These are phyloP conservation scores for Rhinolophus sinicus DNA, from an alignment of 2,113 vertebrate species.

Conservation along the genomic window DNA sequence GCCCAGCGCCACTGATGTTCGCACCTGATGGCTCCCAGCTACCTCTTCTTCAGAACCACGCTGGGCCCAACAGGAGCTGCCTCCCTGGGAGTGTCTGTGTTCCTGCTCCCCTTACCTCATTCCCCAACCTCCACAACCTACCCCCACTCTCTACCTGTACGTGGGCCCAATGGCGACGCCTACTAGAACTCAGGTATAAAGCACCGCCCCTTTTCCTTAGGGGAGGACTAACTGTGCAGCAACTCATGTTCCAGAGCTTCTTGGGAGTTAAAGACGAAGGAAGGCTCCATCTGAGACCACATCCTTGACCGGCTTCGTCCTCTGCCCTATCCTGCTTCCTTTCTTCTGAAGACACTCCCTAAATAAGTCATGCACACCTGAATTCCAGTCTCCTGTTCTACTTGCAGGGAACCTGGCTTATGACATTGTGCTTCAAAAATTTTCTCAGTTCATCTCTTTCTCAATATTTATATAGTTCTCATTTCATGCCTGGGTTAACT, in stretches of 20 bases:
- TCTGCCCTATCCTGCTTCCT: not conserved
- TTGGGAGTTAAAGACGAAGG: not conserved
- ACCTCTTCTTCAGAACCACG: not conserved
- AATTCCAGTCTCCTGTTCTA: not conserved
- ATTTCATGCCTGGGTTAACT: not conserved
- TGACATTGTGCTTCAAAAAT: not conserved
- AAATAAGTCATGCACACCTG: not conserved
- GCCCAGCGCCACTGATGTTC: too few relatives aligned
- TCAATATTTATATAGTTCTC: not conserved
- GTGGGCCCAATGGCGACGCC: too few relatives aligned
- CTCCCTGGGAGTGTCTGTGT: fast-evolving
- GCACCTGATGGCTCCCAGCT: not conserved
- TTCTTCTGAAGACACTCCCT: not conserved
- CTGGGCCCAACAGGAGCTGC: not conserved
- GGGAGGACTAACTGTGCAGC: not conserved
- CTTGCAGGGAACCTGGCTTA: not conserved
- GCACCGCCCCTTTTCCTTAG: not conserved
- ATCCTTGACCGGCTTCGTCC: not conserved
- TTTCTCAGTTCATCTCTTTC: not conserved
- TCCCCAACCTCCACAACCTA: fast-evolving
- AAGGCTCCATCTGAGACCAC: not conserved
- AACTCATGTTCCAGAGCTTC: not conserved
- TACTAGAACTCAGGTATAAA: not conserved
- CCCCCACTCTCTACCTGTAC: not conserved
- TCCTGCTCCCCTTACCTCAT: not conserved